Evolutionary conservation across 2,113 vertebrate species (phyloP).

Genomic region (Tamias sibiricus): DNA sequence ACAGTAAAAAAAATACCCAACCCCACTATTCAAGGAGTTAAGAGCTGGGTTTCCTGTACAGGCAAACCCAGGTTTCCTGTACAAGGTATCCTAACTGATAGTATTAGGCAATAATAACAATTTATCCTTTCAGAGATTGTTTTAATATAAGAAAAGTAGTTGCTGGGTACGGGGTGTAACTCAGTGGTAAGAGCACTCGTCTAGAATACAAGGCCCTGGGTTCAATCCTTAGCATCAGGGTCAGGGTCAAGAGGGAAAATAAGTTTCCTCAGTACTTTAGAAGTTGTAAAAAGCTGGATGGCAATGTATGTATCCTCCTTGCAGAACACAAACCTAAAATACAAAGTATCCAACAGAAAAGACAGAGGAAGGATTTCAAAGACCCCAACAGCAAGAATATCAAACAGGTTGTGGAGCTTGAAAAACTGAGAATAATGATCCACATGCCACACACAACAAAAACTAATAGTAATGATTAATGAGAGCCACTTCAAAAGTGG

Average conservation of each 20-base stretch:
- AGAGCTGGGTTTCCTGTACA: slow-evolving; percentile 11
- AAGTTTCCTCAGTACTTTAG: not conserved
- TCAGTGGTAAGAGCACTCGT: not conserved
- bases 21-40: not conserved
- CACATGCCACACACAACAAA: not conserved
- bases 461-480: not conserved
- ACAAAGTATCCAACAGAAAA: not conserved
- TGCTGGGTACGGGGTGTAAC: too few species aligned
- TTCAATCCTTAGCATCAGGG: too few species aligned
- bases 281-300: not conserved
- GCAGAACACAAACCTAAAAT: not conserved
- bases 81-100: not conserved
- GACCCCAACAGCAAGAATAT: not conserved
- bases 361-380: not conserved
- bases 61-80: too few species aligned
- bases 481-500: slow-evolving; percentile 34
- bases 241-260: too few species aligned
- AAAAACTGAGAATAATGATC: not conserved
- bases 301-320: not conserved
- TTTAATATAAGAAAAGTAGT: not conserved
- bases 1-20: slow-evolving; percentile 42
- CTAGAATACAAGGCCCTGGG: too few species aligned
- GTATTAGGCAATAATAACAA: not conserved
- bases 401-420: not conserved
- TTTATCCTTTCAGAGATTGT: slow-evolving; percentile 8